phyloP scores from a whole-genome alignment of 2,797 vertebrate genomes.

The Lacerta viridis region DNA sequence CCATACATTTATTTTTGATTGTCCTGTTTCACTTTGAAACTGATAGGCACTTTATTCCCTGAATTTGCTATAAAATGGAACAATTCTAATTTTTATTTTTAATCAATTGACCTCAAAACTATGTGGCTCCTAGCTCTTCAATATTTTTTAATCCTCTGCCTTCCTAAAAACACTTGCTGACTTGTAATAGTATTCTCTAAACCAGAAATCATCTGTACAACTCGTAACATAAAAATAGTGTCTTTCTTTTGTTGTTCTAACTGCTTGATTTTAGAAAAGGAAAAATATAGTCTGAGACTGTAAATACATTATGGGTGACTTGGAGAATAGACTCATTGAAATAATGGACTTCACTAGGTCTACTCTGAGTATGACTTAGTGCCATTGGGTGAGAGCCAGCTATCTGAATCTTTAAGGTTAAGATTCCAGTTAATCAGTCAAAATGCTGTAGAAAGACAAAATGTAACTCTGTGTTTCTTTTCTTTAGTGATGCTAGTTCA shows the following conservation, averaged over 20 bases:
- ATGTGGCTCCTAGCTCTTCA: not conserved
- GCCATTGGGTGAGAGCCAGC: not conserved
- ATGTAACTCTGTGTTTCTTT: not conserved
- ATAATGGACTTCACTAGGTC: no score
- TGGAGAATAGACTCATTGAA: no score
- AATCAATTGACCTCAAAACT: not conserved
- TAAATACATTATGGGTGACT: not conserved
- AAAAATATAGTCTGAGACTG: not conserved
- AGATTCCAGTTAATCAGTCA: not conserved
- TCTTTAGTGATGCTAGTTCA: not conserved
- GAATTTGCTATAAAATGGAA: not conserved
- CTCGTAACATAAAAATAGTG: not conserved
- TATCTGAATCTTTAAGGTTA: not conserved
- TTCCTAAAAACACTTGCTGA: not conserved
- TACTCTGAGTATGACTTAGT: no score
- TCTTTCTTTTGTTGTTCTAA: not conserved
- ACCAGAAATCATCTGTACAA: not conserved
- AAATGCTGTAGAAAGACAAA: not conserved
- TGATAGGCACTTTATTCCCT: not conserved
- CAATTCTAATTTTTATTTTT: not conserved
- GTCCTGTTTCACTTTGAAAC: not conserved
- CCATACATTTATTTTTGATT: not conserved
- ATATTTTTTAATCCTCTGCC: not conserved
- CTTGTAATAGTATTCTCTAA: not conserved
- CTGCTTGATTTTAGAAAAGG: not conserved